A percentile compares a stretch with the other conserved stretches of the same genome.
phyloP scores from a whole-genome alignment of 2,113 vertebrate species.

The Zapornia atra region DNA sequence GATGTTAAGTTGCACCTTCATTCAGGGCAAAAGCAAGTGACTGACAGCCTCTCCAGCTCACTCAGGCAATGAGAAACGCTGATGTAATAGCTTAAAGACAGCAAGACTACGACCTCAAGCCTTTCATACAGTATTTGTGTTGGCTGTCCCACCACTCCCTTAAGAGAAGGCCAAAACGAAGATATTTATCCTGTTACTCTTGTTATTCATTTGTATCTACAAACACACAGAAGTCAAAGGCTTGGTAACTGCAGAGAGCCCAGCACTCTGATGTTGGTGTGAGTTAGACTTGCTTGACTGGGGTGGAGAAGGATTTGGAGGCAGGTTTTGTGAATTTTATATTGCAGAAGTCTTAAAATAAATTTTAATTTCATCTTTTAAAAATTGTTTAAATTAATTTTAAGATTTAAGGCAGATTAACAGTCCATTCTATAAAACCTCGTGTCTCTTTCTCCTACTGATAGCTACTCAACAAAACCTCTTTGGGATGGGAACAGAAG shows the following conservation, averaged over 20 bases:
- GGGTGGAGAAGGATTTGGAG: neutral
- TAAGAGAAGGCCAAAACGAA: neutral
- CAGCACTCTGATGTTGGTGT: neutral
- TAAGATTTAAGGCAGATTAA: neutral
- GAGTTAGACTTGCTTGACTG: neutral
- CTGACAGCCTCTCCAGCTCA: rapidly evolving
- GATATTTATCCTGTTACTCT: neutral
- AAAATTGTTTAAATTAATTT: neutral
- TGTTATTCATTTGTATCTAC: neutral
- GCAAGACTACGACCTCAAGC: neutral
- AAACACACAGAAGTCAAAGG: neutral
- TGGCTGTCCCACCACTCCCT: neutral
- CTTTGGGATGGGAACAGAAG: neutral
- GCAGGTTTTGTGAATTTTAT: neutral
- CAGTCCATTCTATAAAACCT: neutral
- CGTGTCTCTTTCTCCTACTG: neutral
- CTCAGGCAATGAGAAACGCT: neutral
- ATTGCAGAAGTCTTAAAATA: neutral
- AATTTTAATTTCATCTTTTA: neutral
- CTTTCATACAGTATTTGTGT: neutral
- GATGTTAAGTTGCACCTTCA: neutral
- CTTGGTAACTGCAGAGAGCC: neutral
- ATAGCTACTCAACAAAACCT: neutral
- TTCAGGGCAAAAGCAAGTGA: neutral
- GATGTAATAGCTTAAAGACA: neutral